Conservation (phyloP, 2,113 vertebrate species). For the Hyperoodon ampullatus region DNA sequence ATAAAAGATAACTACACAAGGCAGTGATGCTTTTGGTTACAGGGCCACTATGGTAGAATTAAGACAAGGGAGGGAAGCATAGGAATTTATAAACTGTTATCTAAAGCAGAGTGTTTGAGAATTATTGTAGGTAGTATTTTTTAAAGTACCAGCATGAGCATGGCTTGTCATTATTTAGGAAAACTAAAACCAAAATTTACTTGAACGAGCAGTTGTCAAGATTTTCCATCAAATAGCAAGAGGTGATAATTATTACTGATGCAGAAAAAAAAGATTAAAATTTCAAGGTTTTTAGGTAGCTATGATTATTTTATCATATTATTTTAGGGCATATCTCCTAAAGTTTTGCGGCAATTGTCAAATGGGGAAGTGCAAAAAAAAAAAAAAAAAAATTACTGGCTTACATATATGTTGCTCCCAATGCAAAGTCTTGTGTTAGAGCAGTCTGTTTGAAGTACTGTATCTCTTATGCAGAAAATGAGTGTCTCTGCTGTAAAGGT, state of each 20-base stretch:
- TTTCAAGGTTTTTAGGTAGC: background rate
- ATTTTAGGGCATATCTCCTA: background rate
- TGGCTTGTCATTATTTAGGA: background rate
- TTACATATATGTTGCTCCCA: background rate
- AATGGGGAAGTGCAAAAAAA: background rate
- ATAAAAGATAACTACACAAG: background rate
- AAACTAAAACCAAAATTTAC: conserved; percentile 18
- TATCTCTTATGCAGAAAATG: background rate
- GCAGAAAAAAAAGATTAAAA: conserved; percentile 1
- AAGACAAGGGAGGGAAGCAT: background rate
- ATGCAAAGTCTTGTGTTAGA: background rate
- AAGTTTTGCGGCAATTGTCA: background rate
- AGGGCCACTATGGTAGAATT: background rate
- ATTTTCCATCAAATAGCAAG: conserved; percentile 29
- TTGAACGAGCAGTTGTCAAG: background rate
- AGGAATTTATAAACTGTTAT: background rate
- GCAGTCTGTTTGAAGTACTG: background rate
- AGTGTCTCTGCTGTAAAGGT: background rate
- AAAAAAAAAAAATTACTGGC: background rate
- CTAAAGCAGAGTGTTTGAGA: background rate
- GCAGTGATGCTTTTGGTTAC: background rate
- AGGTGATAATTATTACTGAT: background rate
- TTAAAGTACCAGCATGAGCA: background rate
- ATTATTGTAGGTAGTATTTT: background rate
- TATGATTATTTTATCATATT: background rate